Evolutionary conservation across 1,140 invertebrate species (phyloP), one percentile per base, ranked within the genome.

Genomic region (Lethocerus indicus): DNA sequence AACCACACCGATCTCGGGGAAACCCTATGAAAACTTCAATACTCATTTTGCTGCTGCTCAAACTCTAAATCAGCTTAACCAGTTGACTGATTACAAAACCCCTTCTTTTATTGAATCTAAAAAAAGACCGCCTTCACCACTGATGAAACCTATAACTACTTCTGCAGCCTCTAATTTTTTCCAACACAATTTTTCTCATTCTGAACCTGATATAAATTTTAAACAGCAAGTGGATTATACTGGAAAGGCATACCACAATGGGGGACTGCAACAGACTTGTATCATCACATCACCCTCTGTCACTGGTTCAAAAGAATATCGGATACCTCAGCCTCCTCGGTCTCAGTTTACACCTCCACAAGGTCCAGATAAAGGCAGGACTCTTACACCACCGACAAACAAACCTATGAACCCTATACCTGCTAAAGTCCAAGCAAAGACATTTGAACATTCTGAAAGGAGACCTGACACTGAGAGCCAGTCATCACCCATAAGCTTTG

Each of bases 401-500:
- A n/a, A n/a, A n/a, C n/a, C n/a, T n/a, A n/a, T n/a, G n/a, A n/a
- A n/a, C n/a, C n/a, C n/a, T n/a, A n/a, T 44, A 13, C 20, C 41
- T 26, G 71, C 73, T 32, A 81, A 81, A 67, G 71, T 76, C 46
- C 79, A 79, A 40, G 59, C n/a, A n/a, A n/a, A n/a, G n/a, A n/a
- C n/a, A n/a, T n/a, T n/a, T n/a, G n/a, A n/a, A n/a, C n/a, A 59
- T 53, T 67, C 71, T 55, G 71, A 73, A 56, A 70, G 69, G 59
- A 67, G 69, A 58, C 68, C 73, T 40, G 59, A 68, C 51, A 57
- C 60, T 29, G 63, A 64, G 56, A 77, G 71, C 55, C 79, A 82
- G 55, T 79, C 77, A 1, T 81, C 78, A 2, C 79, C 79, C 13
- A 79, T 81, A 43, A 81, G 79, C 63, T 83, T 79, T 63, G 79